These are phyloP conservation scores for Dinocampus coccinellae DNA, from an alignment of 2,888 invertebrate species.

Conservation along the genomic window DNA sequence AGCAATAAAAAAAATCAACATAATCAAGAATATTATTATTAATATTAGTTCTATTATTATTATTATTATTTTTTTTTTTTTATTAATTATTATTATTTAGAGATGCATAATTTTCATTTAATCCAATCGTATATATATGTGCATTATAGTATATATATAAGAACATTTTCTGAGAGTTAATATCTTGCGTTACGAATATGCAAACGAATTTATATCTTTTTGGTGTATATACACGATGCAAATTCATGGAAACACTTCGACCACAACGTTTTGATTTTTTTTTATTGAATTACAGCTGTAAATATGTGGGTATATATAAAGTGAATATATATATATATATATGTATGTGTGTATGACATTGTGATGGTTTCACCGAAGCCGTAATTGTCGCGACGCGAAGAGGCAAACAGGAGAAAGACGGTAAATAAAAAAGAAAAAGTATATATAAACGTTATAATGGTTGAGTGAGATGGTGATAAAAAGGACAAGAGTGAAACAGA, in stretches of 20 bases:
- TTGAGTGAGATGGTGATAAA: background rate
- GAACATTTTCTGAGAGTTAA: background rate
- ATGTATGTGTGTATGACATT: no score
- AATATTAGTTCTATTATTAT: no score
- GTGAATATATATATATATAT: background rate
- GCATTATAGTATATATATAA: background rate
- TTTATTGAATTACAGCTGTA: background rate
- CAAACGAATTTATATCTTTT: background rate
- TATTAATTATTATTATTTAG: no score
- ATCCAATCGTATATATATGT: background rate
- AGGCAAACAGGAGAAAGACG: slow-evolving; percentile 7
- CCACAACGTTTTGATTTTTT: slow-evolving; percentile 10
- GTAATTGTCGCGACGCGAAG: slow-evolving; percentile 19
- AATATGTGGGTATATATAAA: background rate
- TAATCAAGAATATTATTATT: no score
- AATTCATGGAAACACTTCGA: background rate
- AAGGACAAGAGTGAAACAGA: background rate
- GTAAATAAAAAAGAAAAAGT: slow-evolving; percentile 15
- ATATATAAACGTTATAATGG: background rate
- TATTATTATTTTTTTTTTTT: no score
- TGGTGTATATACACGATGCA: background rate
- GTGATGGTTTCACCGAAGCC: slow-evolving; percentile 21
- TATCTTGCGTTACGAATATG: background rate
- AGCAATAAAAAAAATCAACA: no score
- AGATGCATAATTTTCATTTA: no score